These are phyloP conservation scores for Toxostoma redivivum DNA, from an alignment of 2,113 vertebrate species.

Conservation along the genomic window DNA sequence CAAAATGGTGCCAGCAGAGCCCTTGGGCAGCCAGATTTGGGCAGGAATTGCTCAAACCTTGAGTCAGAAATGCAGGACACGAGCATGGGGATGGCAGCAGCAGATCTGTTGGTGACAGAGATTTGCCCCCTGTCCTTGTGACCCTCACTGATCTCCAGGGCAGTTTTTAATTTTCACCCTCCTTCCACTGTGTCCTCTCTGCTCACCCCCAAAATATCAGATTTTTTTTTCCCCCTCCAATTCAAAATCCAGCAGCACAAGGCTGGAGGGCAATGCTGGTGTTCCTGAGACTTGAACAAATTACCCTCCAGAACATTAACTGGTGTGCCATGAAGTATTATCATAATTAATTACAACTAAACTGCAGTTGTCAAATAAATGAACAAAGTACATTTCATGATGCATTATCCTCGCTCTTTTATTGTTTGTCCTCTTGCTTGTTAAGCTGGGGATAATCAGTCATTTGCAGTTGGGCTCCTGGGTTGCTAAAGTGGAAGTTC, in stretches of 20 bases:
- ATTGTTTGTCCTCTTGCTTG: slow-evolving; percentile 32
- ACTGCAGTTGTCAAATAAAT: slow-evolving; percentile 39
- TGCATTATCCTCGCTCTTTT: not conserved
- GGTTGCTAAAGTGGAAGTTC: not conserved
- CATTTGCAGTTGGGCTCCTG: not conserved
- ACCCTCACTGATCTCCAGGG: not conserved
- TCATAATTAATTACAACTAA: slow-evolving; percentile 49
- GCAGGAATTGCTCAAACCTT: not conserved
- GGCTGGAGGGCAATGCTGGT: not conserved
- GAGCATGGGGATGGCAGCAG: not conserved
- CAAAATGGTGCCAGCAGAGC: too few relatives aligned
- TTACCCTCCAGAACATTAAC: not conserved
- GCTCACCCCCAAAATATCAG: not conserved
- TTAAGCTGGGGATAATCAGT: slow-evolving; percentile 22
- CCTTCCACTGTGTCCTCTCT: not conserved
- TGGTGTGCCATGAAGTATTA: slow-evolving; percentile 9
- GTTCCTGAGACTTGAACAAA: not conserved
- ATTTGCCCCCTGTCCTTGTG: too few relatives aligned
- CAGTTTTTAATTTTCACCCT: not conserved
- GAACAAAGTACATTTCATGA: slow-evolving; percentile 26
- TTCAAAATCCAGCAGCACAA: not conserved
- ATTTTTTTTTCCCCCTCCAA: fast-evolving
- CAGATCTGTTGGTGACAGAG: not conserved
- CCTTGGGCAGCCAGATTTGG: not conserved
- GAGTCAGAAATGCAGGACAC: fast-evolving